Conservation (phyloP, 2,888 invertebrate genomes). For the Fabriciana adippe region DNA sequence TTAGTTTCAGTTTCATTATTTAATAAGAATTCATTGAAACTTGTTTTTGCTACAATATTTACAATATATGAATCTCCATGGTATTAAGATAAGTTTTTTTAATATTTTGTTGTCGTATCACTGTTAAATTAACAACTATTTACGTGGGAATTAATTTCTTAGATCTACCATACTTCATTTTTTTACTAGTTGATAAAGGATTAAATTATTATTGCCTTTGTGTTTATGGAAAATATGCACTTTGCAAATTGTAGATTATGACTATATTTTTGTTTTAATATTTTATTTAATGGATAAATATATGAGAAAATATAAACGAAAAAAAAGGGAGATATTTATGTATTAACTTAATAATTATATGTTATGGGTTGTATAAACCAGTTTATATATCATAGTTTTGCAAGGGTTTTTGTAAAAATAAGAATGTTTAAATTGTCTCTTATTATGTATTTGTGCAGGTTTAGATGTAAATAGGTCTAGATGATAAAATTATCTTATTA, state of each 20-base stretch:
- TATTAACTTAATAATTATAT: conserved; percentile 7
- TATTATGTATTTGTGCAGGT: not conserved
- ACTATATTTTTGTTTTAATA: conserved; percentile 24
- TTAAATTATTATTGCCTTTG: conserved; percentile 1
- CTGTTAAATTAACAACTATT: conserved; percentile 16
- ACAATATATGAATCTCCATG: conserved; percentile 10
- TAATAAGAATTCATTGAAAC: conserved; percentile 6
- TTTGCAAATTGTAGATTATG: conserved; percentile 22
- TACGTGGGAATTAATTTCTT: conserved; percentile 2
- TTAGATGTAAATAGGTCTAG: conserved; percentile 2
- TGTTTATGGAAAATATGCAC: conserved; percentile 17
- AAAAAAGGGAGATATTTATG: conserved; percentile 28
- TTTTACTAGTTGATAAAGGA: conserved; percentile 7
- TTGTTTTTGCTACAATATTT: conserved; percentile 29
- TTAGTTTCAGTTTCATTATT: not conserved
- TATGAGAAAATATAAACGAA: not conserved
- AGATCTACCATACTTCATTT: conserved; percentile 5
- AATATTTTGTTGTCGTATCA: conserved; percentile 23
- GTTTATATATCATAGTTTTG: not conserved
- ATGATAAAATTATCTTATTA: not conserved
- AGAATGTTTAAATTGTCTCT: not conserved
- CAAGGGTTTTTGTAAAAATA: conserved; percentile 6
- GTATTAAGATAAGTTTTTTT: conserved; percentile 18
- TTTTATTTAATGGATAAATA: conserved; percentile 8
- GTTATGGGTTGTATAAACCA: conserved; percentile 27